Base-by-base conservation (phyloP, 2,797 vertebrate genomes). In the Chromis chromis region DNA sequence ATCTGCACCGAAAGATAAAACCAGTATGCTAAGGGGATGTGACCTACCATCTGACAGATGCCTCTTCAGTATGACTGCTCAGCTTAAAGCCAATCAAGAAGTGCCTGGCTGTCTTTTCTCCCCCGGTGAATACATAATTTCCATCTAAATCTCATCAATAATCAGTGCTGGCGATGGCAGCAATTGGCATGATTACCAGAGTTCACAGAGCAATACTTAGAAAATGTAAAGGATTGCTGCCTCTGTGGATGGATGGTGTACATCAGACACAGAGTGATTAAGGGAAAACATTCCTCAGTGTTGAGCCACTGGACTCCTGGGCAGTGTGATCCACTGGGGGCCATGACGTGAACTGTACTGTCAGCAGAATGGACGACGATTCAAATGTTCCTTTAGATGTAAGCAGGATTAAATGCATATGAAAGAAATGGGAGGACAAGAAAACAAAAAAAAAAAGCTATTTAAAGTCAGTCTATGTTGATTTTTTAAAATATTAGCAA, bases 11-110 rank as follows among this genome's bases (percentile, higher is more conserved):
- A 33, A 71, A 73, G 75, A 89, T 88, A 72, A 79, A 88, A 86
- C 63, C 78, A 74, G 64, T 81, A 81, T 71, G 70, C 66, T 67
- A 62, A 79, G 60, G 53, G 48, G 50, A 77, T 72, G 82, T 62
- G 80, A 82, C 86, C 88, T 65, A 65, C 76, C 52, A 65, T 86
- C 82, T 86, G 81, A 90, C 82, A 86, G 73, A 86, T 88, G 78
- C 77, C 73, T 87, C 75, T 83, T 83, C 70, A 82, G 59, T 81
- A 65, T 65, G 57, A 71, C 78, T 81, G 76, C 81, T 88, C 81
- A 63, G 81, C 78, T 81, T 85, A 75, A 91, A 90, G 81, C 89
- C 81, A 89, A 93, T 92, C 90, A 91, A 82, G 78, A 70, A 44
- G 55, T 83, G 66, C 54, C 78, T 64, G 52, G 49, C 69, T 82